Evolutionary conservation across 2,888 invertebrate species (phyloP), one percentile per base, ranked within the genome.

Genomic region (Ypsolopha sequella): DNA sequence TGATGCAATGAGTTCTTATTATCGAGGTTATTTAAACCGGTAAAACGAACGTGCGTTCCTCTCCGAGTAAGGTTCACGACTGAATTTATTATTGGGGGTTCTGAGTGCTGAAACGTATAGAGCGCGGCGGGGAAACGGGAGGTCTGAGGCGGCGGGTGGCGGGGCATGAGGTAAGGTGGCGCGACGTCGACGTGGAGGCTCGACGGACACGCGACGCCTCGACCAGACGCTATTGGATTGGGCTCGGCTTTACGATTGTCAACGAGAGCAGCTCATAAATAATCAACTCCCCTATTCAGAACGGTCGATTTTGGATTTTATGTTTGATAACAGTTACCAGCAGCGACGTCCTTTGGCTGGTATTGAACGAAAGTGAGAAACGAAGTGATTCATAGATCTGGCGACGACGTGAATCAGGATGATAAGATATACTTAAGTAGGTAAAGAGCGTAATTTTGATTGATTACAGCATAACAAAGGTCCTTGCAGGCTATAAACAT

Each of bases 181-280:
- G 82, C 78, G 81, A 78, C 80, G 81, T 65, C 81, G 79, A 84
- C 85, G 85, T 85, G 85, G 85, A 85, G 78, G 80, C 75, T 76
- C 73, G 77, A 64, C 75, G 63, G 78, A 80, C 81, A 81, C 81
- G 81, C 81, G 79, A 73, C 74, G 63, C 66, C 70, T 73, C 75
- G 58, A 65, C 24, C 24, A 24, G 24, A 24, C 54, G 60, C 58
- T 59, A 69, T 72, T 73, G 70, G 61, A 63, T 11, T 13, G 35
- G 35, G 6, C 24, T 41, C 36, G 58, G 63, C 59, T 57, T 58
- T 59, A 57, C 55, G 51, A 33, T 55, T 58, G 54, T 48, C 54
- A 47, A 48, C 52, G 54, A 51, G 54, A 51, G 51, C 54, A 53
- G 54, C 52, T 24, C 24, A 3, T 52, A 50, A 13, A 3, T 52